Conservation (phyloP, 1,140 invertebrate species). For the Xylocopa sonorina region DNA sequence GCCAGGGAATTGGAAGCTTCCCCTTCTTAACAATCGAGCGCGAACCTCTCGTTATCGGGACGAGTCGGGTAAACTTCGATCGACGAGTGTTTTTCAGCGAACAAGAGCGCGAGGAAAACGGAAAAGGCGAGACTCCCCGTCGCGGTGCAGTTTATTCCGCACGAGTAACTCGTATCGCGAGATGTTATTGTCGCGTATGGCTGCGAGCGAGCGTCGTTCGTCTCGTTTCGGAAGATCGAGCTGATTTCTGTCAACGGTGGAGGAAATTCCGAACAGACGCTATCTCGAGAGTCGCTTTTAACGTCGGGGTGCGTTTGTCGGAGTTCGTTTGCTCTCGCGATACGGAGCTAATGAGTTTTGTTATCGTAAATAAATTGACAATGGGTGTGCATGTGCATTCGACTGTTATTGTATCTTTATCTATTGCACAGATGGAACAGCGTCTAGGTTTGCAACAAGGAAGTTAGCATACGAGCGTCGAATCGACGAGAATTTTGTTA, state of each 20-base stretch:
- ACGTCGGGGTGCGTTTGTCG: background rate
- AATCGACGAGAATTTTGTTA: background rate
- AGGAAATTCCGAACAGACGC: background rate
- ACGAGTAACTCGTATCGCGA: background rate
- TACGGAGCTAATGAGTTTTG: background rate
- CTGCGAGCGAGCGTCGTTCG: background rate
- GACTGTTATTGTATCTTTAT: background rate
- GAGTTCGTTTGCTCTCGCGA: background rate
- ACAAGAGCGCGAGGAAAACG: background rate
- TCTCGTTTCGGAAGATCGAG: background rate
- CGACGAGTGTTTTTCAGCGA: background rate
- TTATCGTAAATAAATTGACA: background rate
- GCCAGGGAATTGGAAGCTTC: background rate
- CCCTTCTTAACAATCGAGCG: background rate
- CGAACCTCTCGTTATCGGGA: too few relatives aligned
- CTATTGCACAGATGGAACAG: background rate
- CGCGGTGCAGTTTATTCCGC: background rate
- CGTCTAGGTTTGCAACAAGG: background rate
- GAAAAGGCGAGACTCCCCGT: background rate
- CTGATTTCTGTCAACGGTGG: background rate
- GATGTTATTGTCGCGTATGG: constrained; percentile 4
- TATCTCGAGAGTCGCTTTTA: background rate
- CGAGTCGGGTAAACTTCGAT: background rate
- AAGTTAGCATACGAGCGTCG: background rate
- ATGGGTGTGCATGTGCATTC: background rate